phyloP scores from a whole-genome alignment of 1,140 invertebrate species.

The Amphibalanus amphitrite region DNA sequence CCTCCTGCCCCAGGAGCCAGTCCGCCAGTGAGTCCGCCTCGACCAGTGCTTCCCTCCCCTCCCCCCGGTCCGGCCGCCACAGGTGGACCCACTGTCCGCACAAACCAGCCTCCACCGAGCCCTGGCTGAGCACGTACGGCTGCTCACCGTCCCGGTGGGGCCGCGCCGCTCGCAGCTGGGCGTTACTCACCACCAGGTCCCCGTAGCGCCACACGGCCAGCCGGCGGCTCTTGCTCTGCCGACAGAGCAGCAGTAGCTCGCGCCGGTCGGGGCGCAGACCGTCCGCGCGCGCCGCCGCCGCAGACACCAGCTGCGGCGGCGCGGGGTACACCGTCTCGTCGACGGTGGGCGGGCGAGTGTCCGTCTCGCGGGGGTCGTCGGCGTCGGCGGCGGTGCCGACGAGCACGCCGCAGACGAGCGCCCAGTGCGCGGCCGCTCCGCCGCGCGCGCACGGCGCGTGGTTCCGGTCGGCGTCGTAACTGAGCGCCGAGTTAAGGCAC shows the following conservation, averaged over 20 bases:
- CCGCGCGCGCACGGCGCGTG: background rate
- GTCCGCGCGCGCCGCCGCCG: background rate
- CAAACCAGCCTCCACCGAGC: background rate
- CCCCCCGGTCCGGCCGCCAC: too few relatives aligned
- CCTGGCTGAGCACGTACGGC: slow-evolving; percentile 3
- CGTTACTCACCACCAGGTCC: background rate
- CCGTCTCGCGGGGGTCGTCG: background rate
- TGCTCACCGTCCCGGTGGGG: background rate
- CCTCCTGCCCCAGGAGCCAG: too few relatives aligned
- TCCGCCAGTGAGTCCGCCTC: too few relatives aligned
- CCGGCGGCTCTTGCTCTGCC: background rate
- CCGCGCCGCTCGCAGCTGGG: background rate
- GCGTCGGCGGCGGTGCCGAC: background rate
- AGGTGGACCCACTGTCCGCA: background rate
- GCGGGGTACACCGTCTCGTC: background rate
- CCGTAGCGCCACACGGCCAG: background rate
- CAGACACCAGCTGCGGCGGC: background rate
- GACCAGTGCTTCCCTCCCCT: too few relatives aligned
- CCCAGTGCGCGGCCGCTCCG: background rate
- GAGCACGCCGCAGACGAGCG: background rate
- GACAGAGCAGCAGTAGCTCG: slow-evolving; percentile 4
- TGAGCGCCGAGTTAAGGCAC: slow-evolving; percentile 8
- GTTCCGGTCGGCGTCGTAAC: slow-evolving; percentile 4
- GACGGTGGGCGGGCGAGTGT: background rate
- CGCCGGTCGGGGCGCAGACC: background rate